Evolutionary conservation across 1,140 invertebrate species (phyloP), one percentile per base, ranked within the genome.

Genomic region (Arctopsyche grandis): DNA sequence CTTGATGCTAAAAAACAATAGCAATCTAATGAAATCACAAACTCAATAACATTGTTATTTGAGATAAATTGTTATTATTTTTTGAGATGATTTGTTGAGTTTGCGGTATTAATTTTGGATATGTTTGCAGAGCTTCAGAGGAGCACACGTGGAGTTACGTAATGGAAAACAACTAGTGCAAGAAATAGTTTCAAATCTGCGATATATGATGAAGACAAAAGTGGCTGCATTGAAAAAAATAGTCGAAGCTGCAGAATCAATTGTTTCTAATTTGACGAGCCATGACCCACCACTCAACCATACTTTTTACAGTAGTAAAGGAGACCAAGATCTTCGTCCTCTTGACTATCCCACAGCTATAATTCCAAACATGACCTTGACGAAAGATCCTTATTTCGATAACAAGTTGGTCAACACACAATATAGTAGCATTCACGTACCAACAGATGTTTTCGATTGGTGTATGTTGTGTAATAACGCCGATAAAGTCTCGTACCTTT

Each of bases 401-500:
- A 91, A 93, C 84, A 93, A 93, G 19, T 87, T 91, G 10, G 95
- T 98, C 1, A 98, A 98, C 85, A 91, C 91, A 5, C 94, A 91
- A 84, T 90, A 93, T 84, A 98, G 96, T 83, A 94, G 96, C 44
- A 95, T 99, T 5, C 97, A 99, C 86, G 96, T 99, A 4, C 97
- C 98, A 0, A 98, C 96, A 26, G 98, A 98, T 87, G 97, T 99
- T 52, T 99, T 94, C 85, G 95, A 97, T 84, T 91, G 94, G 91
- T 93, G 95, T 97, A 52, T 52, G 10, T 24, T 7, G 19, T 66
- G 4, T 4, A 1, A 16, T 58, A n/a, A 38, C 21, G 22, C n/a
- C n/a, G n/a, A n/a, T n/a, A 69, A 69, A 22, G 12, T 19, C 21
- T 19, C 22, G 14, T 52, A 9, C 7, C 79, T 56, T 89, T n/a